Percentiles rank a stretch among this genome's conserved stretches.
Evolutionary conservation across 2,113 vertebrate genomes (phyloP).

Genomic region (Rhea pennata): DNA sequence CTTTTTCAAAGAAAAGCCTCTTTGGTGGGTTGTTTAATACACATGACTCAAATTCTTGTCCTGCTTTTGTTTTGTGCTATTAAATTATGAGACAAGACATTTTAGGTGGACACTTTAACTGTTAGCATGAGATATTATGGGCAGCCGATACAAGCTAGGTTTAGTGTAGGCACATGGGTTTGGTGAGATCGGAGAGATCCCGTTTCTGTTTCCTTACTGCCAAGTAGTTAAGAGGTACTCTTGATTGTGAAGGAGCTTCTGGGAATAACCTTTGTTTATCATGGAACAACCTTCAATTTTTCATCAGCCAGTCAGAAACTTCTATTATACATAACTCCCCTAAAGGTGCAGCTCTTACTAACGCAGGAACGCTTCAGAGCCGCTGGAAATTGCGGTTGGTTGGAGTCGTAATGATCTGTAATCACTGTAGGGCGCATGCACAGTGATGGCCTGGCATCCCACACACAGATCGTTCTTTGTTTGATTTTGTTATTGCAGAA

Average conservation of each 20-base stretch:
- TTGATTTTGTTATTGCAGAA: background rate
- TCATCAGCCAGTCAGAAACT: background rate
- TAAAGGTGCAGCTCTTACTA: background rate
- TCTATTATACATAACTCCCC: background rate
- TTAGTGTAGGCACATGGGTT: background rate
- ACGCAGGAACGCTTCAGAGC: background rate
- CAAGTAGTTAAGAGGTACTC: background rate
- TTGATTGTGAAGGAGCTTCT: background rate
- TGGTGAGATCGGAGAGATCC: background rate
- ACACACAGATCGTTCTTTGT: background rate
- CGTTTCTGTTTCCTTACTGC: background rate
- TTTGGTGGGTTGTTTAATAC: background rate
- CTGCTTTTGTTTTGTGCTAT: background rate
- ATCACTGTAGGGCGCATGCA: background rate
- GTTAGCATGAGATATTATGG: background rate
- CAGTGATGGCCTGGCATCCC: background rate
- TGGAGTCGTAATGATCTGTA: background rate
- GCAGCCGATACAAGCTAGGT: background rate
- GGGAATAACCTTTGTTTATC: background rate
- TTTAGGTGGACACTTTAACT: background rate
- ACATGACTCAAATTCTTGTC: background rate
- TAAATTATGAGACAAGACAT: background rate
- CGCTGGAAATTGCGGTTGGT: background rate
- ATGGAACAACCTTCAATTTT: background rate
- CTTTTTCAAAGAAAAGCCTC: background rate